A percentile compares a stretch with the other conserved stretches of the same genome.
Evolutionary conservation across 2,113 vertebrate species (phyloP).

Genomic region (Cyanoderma ruficeps): DNA sequence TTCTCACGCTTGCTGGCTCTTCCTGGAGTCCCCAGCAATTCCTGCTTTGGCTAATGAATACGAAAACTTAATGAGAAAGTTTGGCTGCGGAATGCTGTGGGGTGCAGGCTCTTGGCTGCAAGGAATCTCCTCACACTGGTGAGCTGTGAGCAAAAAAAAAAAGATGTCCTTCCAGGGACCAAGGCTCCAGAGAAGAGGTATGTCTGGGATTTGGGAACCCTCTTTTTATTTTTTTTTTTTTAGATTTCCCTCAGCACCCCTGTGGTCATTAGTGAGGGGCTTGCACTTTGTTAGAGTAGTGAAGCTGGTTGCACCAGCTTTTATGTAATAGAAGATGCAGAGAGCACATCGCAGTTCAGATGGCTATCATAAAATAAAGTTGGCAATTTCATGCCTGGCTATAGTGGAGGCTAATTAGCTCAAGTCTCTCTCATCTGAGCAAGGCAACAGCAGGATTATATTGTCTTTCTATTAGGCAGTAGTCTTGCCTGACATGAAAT

Average conservation of each 20-base stretch:
- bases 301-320: not conserved
- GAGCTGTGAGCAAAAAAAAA: not conserved
- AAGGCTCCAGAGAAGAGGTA: not conserved
- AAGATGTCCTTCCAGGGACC: not conserved
- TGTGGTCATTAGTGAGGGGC: not conserved
- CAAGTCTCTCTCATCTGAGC: not conserved
- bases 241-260: not conserved
- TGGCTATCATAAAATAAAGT: not conserved
- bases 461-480: constrained; percentile 22
- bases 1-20: not conserved
- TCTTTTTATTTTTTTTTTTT: not conserved
- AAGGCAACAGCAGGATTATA: not conserved
- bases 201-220: not conserved
- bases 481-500: constrained; percentile 15
- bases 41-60: not conserved
- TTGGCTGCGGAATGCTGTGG: not conserved
- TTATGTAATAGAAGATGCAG: not conserved
- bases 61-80: not conserved
- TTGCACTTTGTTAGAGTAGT: not conserved
- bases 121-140: not conserved
- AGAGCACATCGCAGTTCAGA: not conserved
- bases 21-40: not conserved
- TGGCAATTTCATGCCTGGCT: not conserved
- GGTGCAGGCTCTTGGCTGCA: not conserved
- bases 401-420: not conserved